These are phyloP conservation scores for Anas platyrhynchos DNA, from an alignment of 2,113 vertebrate species.

Conservation along the genomic window DNA sequence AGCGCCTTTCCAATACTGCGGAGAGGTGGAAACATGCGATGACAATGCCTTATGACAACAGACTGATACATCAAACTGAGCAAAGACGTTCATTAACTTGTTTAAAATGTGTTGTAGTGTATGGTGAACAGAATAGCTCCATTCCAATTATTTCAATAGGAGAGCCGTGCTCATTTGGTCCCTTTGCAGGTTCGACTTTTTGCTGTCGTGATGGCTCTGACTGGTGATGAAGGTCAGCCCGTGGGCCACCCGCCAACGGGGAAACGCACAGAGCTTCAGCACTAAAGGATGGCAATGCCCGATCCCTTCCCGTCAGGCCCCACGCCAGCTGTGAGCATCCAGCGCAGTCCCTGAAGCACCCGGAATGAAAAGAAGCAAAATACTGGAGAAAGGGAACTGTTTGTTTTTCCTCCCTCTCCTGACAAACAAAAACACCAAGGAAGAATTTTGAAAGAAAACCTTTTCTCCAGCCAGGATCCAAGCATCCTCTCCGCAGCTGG, in stretches of 20 bases:
- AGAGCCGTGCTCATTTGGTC: not conserved
- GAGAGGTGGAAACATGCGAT: not conserved
- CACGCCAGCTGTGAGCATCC: not conserved
- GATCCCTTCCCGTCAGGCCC: not conserved
- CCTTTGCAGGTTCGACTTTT: not conserved
- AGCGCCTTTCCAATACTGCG: not conserved
- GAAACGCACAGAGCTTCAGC: not conserved
- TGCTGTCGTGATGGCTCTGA: not conserved
- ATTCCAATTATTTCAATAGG: not conserved
- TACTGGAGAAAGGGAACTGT: not conserved
- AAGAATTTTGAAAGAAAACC: not conserved
- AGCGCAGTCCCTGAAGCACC: not conserved
- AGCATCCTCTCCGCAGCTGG: conserved; percentile 6
- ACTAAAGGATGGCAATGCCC: not conserved
- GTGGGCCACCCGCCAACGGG: not conserved
- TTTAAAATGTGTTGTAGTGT: not conserved
- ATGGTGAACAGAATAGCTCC: not conserved
- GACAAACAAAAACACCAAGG: not conserved
- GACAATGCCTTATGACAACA: not conserved
- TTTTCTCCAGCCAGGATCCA: not conserved
- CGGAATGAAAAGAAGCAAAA: not conserved
- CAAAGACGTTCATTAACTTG: not conserved
- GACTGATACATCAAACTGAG: not conserved
- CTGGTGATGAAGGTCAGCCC: not conserved
- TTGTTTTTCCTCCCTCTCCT: no score